Evolutionary conservation across 2,888 invertebrate species (phyloP).

Genomic region (Agrotis ipsilon): DNA sequence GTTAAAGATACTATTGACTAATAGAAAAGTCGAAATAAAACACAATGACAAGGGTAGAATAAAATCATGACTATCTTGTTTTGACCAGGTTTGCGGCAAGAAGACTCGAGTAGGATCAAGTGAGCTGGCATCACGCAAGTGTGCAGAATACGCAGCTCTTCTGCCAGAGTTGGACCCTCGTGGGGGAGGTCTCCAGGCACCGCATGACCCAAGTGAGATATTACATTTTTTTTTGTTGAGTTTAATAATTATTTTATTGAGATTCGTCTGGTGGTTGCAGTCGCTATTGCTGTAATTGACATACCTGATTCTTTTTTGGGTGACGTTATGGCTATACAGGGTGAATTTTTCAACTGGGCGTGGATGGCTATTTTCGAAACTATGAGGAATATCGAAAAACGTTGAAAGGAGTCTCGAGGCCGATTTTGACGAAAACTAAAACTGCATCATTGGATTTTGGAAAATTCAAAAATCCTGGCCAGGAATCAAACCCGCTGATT

Average conservation of each 20-base stretch:
- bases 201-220: conserved; percentile 92
- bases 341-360: no score
- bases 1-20: not conserved
- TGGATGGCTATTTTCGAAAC: no score
- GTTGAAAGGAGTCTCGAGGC: no score
- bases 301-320: no score
- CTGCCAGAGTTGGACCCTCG: conserved; percentile 92
- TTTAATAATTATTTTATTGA: not conserved
- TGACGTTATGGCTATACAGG: no score
- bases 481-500: no score
- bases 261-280: not conserved
- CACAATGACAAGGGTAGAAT: not conserved
- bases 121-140: conserved; percentile 92
- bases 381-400: no score
- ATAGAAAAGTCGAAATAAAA: not conserved
- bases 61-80: not conserved
- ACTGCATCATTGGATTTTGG: no score
- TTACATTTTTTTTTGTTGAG: not conserved
- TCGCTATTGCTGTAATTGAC: no score
- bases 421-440: no score
- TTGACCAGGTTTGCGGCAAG: conserved; percentile 85
- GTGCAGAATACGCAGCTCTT: conserved; percentile 92
- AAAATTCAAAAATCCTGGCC: no score
- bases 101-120: conserved; percentile 88
- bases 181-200: conserved; percentile 94